These are phyloP conservation scores for Asteroscopus sphinx DNA, from an alignment of 2,888 invertebrate genomes.

Conservation along the genomic window DNA sequence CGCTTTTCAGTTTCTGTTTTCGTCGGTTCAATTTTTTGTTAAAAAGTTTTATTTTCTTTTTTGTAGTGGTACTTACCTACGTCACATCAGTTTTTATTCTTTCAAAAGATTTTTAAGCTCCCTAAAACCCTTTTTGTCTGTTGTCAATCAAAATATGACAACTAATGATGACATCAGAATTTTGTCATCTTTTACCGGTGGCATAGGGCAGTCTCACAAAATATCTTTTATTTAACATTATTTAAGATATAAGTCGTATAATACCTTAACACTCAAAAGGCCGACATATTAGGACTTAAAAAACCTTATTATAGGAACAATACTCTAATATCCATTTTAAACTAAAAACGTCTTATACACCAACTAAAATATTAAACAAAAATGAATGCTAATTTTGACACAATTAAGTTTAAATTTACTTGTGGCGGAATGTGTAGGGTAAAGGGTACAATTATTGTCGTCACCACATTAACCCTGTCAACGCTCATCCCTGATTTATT, in stretches of 20 bases:
- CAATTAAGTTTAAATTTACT: slow-evolving; percentile 42
- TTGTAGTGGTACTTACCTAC: too few relatives aligned
- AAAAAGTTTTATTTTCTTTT: too few relatives aligned
- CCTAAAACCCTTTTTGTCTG: slow-evolving; percentile 28
- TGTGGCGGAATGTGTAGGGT: slow-evolving; percentile 56
- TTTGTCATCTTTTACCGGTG: background rate
- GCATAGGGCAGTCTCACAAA: slow-evolving; percentile 21
- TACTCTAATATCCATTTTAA: slow-evolving; percentile 57
- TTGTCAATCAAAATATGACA: slow-evolving; percentile 36
- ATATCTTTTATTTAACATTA: slow-evolving; percentile 30
- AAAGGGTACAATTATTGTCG: slow-evolving; percentile 74
- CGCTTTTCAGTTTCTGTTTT: too few relatives aligned
- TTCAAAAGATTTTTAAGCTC: slow-evolving; percentile 11
- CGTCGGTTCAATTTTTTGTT: too few relatives aligned
- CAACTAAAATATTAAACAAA: background rate
- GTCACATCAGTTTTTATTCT: too few relatives aligned
- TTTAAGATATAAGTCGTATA: slow-evolving; percentile 30
- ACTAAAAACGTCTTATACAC: slow-evolving; percentile 13
- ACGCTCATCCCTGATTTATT: slow-evolving; percentile 83
- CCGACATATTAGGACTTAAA: slow-evolving; percentile 56
- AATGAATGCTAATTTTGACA: background rate
- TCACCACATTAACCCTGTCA: slow-evolving; percentile 81
- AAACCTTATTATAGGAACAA: slow-evolving; percentile 73
- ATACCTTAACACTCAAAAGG: slow-evolving; percentile 39
- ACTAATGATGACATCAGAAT: slow-evolving; percentile 43